Evolutionary conservation across 1,140 invertebrate species (phyloP).

Genomic region (Diachasmimorpha longicaudata): DNA sequence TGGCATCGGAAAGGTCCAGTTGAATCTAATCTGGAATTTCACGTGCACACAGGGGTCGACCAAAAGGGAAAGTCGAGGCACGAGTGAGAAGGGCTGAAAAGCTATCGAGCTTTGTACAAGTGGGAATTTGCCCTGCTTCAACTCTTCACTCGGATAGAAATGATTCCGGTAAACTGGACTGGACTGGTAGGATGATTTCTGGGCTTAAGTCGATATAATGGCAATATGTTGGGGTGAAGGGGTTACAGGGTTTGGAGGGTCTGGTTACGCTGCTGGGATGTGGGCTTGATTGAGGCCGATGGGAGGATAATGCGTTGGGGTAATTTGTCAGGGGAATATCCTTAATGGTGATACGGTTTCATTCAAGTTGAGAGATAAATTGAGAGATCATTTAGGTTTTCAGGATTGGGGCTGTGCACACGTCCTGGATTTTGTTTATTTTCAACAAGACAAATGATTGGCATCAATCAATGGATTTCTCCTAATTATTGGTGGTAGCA

Average conservation of each 20-base stretch:
- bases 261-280: neutral
- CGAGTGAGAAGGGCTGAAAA: constrained; percentile 15
- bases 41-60: neutral
- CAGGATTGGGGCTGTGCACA: neutral
- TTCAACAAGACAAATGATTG: no score
- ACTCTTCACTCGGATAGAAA: neutral
- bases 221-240: constrained; percentile 17
- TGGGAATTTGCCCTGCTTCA: neutral
- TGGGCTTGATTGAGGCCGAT: constrained; percentile 29
- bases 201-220: constrained; percentile 15
- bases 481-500: no score
- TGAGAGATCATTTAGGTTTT: neutral
- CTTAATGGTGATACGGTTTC: constrained; percentile 17
- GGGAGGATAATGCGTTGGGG: constrained; percentile 27
- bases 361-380: neutral
- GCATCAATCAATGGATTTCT: no score
- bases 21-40: constrained; percentile 46
- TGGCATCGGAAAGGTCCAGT: constrained; percentile 30
- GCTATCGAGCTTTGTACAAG: neutral
- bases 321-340: constrained; percentile 27
- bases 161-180: neutral
- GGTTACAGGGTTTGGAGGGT: neutral
- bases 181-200: constrained; percentile 27
- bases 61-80: constrained; percentile 25
- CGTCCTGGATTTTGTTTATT: no score